phyloP scores from a whole-genome alignment of 2,113 vertebrate species.

The Psammodynastes pulverulentus region DNA sequence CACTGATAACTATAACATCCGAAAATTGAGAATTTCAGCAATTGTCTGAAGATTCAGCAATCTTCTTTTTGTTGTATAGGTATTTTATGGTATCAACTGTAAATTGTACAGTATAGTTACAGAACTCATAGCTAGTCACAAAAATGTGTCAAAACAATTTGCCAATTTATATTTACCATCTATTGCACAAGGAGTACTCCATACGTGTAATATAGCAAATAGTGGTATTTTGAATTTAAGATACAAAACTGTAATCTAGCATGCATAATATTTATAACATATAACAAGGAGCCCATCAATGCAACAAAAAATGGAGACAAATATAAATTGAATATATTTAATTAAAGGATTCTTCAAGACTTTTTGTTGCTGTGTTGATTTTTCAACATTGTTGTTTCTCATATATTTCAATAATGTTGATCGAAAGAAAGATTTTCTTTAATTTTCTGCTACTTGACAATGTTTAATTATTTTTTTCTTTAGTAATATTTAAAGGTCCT shows the following conservation, averaged over 20 bases:
- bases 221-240: not conserved
- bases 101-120: constrained; percentile 12
- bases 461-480: not conserved
- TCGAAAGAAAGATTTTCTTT: not conserved
- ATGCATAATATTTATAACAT: not conserved
- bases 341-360: not conserved
- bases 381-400: not conserved
- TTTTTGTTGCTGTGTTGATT: not conserved
- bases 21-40: not conserved
- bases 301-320: not conserved
- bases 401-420: not conserved
- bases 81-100: constrained; percentile 17
- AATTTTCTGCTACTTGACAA: not conserved
- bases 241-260: not conserved
- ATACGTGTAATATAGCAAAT: not conserved
- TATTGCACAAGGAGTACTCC: not conserved
- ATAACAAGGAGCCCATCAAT: not conserved
- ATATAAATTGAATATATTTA: not conserved
- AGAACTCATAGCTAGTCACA: not conserved
- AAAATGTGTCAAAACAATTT: not conserved
- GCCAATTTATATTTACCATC: constrained; percentile 15
- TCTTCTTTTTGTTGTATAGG: not conserved
- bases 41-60: not conserved
- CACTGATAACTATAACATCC: not conserved
- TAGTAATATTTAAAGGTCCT: not conserved